Evolutionary conservation across 35 echinoderm and acorn worm species (phyloP), one percentile per base, ranked within the genome.

Genomic region (Chiridota heheva): DNA sequence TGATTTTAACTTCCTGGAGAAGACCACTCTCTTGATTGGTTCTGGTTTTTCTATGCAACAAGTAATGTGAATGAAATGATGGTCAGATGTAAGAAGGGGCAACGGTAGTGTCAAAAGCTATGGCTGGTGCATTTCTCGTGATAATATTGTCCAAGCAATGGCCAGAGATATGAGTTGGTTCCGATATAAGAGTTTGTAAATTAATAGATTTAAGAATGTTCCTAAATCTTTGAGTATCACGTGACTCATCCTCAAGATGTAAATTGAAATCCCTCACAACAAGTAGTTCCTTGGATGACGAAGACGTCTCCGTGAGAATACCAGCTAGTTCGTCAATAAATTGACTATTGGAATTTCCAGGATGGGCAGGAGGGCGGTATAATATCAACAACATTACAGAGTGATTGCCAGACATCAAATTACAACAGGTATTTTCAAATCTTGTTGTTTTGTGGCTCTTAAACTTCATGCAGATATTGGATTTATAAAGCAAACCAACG

Each of bases 231-330:
- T 68, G 64, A 68, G 64, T 68, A 30, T 68, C 64, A 68, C 31
- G 34, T 68, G 64, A 68, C 40, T 35, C 22, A 68, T 68, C 64
- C 34, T 68, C 60, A 63, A 63, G 60, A 28, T 63, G 60, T 63
- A 63, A 29, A 63, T 63, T 63, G 33, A 63, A 63, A 63, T 63
- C 60, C 28, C 60, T 31, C 2, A 63, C 33, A 31, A 63, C 33
- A 63, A 28, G 10, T 26, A 68, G 31, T 68, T 68, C 64, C 64
- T 68, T 2, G 4, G 64, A 68, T 37, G 25, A 68, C 34, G 8
- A 68, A 68, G 60, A 63, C 60, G 32, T 63, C n/a, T 63, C 12
- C n/a, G 60, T n/a, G n/a, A n/a, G n/a, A n/a, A n/a, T n/a, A n/a
- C n/a, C n/a, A n/a, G n/a, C n/a, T n/a, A n/a, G n/a, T n/a, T n/a